Evolutionary conservation across 2,113 vertebrate species (phyloP).

Genomic region (Terrapene triunguis): DNA sequence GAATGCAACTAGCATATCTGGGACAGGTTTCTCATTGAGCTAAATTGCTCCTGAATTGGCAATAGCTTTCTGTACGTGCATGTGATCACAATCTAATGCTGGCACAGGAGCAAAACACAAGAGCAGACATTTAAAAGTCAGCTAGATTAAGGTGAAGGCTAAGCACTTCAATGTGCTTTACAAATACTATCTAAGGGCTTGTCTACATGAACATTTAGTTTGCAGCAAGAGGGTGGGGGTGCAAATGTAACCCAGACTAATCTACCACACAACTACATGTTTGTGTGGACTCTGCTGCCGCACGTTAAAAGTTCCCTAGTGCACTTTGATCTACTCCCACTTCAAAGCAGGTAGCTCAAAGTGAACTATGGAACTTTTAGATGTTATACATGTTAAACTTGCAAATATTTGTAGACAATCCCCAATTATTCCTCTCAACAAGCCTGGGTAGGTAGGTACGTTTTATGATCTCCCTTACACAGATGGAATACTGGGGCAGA

Average conservation of each 20-base stretch:
- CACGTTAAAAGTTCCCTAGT: neutral
- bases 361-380: neutral
- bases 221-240: neutral
- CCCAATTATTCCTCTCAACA: neutral
- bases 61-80: neutral
- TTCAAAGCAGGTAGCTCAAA: neutral
- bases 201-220: neutral
- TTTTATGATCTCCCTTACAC: neutral
- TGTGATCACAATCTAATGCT: neutral
- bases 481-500: slow-evolving; percentile 13
- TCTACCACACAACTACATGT: neutral
- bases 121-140: neutral
- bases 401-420: neutral
- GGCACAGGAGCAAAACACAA: neutral
- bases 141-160: neutral
- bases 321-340: neutral
- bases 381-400: neutral
- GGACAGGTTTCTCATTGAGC: neutral
- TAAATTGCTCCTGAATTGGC: neutral
- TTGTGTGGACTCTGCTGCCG: neutral
- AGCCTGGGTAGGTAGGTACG: neutral
- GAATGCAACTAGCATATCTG: neutral
- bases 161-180: neutral
- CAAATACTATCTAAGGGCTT: neutral
- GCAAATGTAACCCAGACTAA: neutral